phyloP scores from a whole-genome alignment of 1,140 invertebrate genomes.

The Pseudomyrmex sp. region DNA sequence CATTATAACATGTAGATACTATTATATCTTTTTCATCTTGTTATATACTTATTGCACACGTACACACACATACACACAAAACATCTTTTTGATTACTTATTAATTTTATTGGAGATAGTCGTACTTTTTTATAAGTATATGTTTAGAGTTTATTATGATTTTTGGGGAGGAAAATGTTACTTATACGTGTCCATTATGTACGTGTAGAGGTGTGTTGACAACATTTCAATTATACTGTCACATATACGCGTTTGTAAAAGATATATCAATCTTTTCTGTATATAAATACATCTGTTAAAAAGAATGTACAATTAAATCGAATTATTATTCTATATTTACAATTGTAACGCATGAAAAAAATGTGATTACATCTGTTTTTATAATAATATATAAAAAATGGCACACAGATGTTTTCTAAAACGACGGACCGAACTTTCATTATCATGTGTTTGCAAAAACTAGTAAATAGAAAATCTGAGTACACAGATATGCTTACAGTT shows the following conservation, averaged over 20 bases:
- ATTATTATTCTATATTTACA: conserved; percentile 65
- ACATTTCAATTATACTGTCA: conserved; percentile 29
- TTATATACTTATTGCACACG: not conserved
- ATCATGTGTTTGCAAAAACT: not conserved
- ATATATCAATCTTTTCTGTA: conserved; percentile 40
- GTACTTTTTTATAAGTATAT: too few relatives aligned
- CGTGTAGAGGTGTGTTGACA: not conserved
- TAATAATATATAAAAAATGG: conserved; percentile 39
- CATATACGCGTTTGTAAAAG: conserved; percentile 3
- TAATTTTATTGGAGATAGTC: conserved; percentile 30
- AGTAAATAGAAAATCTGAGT: conserved; percentile 22
- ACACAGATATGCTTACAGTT: conserved; percentile 13
- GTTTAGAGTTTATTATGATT: too few relatives aligned
- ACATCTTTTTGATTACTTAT: conserved; percentile 33
- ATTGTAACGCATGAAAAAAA: conserved; percentile 37
- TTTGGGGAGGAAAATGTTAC: too few relatives aligned
- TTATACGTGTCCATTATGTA: too few relatives aligned
- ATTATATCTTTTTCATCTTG: conserved; percentile 6
- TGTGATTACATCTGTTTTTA: conserved; percentile 46
- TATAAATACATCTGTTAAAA: conserved; percentile 12
- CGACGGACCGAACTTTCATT: conserved; percentile 41
- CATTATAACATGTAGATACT: conserved; percentile 5
- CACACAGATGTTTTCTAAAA: conserved; percentile 13
- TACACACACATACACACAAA: not conserved
- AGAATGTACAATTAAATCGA: conserved; percentile 45